A percentile compares a stretch with the other conserved stretches of the same genome.
Evolutionary conservation across 2,888 invertebrate genomes (phyloP).

Genomic region (Amphimallon solstitiale): DNA sequence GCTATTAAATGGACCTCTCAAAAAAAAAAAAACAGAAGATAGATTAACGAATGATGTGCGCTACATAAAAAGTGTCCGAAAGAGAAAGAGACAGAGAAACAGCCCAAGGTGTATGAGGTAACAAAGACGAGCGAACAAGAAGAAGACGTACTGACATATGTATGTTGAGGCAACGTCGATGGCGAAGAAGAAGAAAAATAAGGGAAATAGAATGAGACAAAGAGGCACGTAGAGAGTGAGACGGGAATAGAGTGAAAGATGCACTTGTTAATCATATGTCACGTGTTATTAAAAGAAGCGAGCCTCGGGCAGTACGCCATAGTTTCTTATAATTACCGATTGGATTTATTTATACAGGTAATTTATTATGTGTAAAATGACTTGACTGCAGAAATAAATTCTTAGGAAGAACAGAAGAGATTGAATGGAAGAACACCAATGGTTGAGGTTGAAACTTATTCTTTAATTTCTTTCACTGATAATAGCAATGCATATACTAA

Average conservation of each 20-base stretch:
- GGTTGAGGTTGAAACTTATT: too few relatives aligned
- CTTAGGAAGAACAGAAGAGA: neutral
- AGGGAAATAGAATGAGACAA: slow-evolving; percentile 40
- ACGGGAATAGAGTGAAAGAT: slow-evolving; percentile 42
- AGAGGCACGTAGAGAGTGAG: slow-evolving; percentile 18
- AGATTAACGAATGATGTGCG: slow-evolving; percentile 39
- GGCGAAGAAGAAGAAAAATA: slow-evolving; percentile 32
- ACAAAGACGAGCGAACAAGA: slow-evolving; percentile 30
- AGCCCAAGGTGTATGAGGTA: neutral
- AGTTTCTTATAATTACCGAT: slow-evolving; percentile 50
- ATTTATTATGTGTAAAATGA: slow-evolving; percentile 46
- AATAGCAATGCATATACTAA: too few relatives aligned
- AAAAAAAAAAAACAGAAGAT: slow-evolving; percentile 24
- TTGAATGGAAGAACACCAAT: neutral
- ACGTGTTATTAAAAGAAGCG: slow-evolving; percentile 57
- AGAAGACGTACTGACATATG: slow-evolving; percentile 5
- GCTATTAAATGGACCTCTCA: slow-evolving; percentile 38
- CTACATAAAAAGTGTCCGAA: slow-evolving; percentile 14
- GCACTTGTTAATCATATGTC: slow-evolving; percentile 57
- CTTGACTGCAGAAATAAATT: slow-evolving; percentile 11
- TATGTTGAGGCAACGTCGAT: neutral
- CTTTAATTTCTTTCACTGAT: too few relatives aligned
- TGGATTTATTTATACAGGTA: slow-evolving; percentile 52
- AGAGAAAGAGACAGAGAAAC: slow-evolving; percentile 33
- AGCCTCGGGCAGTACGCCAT: slow-evolving; percentile 49